Base-by-base conservation (phyloP, 2,888 invertebrate genomes). In the Onthophagus sagittarius region DNA sequence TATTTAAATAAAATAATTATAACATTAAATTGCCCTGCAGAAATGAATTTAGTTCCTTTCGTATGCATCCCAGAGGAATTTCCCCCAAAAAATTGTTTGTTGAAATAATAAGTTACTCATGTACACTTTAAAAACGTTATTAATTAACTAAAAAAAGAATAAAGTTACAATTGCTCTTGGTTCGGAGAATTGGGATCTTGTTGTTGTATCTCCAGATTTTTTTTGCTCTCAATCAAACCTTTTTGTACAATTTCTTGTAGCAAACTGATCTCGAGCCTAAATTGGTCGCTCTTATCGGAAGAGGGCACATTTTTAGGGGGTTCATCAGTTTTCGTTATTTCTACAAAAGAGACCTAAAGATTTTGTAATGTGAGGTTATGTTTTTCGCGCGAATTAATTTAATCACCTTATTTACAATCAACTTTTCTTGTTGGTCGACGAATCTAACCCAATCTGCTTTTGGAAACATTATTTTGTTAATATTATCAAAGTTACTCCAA, bases 161-260 rank as follows among this genome's bases (percentile, higher is more conserved):
- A 74, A 72, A 62, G 62, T 82, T 82, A 89, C 89, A 78, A 87
- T 86, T n/a, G 89, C 90, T 76, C 90, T 83, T 63, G 87, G 83
- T 78, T 88, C 88, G 99, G 99, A 2, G 97, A 97, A 77, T 92
- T 93, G 0, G 98, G 98, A 86, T 98, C 95, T 83, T 93, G 94
- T 76, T 97, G 90, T 83, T 96, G 94, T 69, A 98, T 88, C 86
- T 98, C 97, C 76, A 98, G 89, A 79, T 97, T 94, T 81, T 92
- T 89, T 81, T 94, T 96, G 0, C 92, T 93, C 81, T 95, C 94
- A 0, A 97, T 93, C 77, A 98, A 88, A 64, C 96, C 95, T 82
- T 94, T 95, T 32, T 97, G 89, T 73, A 98, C 93, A 72, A 97
- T n/a, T 93, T 88, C 98, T 85, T 94, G 93, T 65, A 98, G 85